Evolutionary conservation across 1,140 invertebrate species (phyloP).

Genomic region (Gryon sp.): DNA sequence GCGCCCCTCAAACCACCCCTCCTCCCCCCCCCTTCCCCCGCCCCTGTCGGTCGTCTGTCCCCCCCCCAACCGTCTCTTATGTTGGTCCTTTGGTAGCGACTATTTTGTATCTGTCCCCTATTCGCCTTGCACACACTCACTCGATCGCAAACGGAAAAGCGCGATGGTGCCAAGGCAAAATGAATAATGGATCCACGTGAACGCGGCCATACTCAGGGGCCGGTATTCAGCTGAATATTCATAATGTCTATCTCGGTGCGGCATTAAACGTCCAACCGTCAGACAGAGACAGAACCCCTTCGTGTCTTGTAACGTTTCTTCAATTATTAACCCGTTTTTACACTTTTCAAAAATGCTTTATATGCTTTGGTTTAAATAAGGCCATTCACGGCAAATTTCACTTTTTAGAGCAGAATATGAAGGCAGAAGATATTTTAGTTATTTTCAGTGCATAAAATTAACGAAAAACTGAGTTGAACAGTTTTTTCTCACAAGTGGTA

Average conservation of each 20-base stretch:
- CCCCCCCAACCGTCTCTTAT: background rate
- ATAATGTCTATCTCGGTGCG: conserved; percentile 25
- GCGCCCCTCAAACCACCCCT: background rate
- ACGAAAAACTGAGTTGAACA: too few species aligned
- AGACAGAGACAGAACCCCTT: background rate
- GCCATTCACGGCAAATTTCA: too few species aligned
- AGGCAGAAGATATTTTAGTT: too few species aligned
- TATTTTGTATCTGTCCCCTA: conserved; percentile 33
- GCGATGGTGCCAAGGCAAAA: conserved; percentile 68
- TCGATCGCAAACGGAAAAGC: conserved; percentile 62
- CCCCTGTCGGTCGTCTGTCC: background rate
- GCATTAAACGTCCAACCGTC: background rate
- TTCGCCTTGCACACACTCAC: conserved; percentile 13
- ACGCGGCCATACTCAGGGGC: conserved; percentile 73
- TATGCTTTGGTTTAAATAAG: too few species aligned
- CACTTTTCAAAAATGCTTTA: too few species aligned
- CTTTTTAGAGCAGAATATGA: too few species aligned
- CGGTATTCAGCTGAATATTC: conserved; percentile 74
- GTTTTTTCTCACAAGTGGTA: too few species aligned
- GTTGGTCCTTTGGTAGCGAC: conserved; percentile 1
- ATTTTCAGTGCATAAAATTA: too few species aligned
- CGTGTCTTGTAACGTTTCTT: too few species aligned
- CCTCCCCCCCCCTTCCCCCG: background rate
- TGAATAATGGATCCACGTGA: conserved; percentile 77
- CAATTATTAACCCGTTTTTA: too few species aligned